Base-by-base conservation (phyloP, 2,797 vertebrate genomes). In the Eulemur rubriventer region DNA sequence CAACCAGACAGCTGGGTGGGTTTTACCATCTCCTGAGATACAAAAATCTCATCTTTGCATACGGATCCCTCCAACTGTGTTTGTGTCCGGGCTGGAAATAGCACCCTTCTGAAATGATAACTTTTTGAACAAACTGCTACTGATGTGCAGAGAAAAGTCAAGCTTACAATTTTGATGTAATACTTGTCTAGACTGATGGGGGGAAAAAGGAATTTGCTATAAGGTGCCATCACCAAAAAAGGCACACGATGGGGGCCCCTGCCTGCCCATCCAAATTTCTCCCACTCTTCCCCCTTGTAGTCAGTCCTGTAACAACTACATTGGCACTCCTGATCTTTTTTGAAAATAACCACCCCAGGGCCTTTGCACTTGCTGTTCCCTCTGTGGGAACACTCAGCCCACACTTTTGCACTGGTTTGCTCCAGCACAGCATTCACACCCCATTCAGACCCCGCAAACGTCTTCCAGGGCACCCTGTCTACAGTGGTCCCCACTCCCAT, bases 1-100 rank as follows among this genome's bases (percentile, higher is more conserved):
- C 1, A 0, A 46, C 59, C 80, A 91, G 96, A 94, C 96, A 87
- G 93, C 89, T 82, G 93, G 94, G 89, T 92, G 95, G 94, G 83
- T 75, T 92, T 91, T 52, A 85, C 89, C 82, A 80, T 65, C 85
- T 43, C 33, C 75, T 0, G 7, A 89, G 83, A 88, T 22, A 57
- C 4, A 55, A 48, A 91, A 81, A 52, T 55, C 89, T 94, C 91
- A 83, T 94, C 73, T 90, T 50, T 67, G 59, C 46, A 5, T 57
- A 52, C 2, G 52, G 86, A 57, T 55, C 26, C 6, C 63, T 94
- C 82, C 57, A 18, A n/a, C 43, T 6, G 48, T 24, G 43, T 38
- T 10, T 38, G 82, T 4, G 38, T 73, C 67, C 26, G 26, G 50
- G 61, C 69, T 61, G 78, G 81, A 91, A 86, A 89, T 6, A 61